Conservation (phyloP, 2,113 vertebrate genomes). For the Calidris pygmaea region DNA sequence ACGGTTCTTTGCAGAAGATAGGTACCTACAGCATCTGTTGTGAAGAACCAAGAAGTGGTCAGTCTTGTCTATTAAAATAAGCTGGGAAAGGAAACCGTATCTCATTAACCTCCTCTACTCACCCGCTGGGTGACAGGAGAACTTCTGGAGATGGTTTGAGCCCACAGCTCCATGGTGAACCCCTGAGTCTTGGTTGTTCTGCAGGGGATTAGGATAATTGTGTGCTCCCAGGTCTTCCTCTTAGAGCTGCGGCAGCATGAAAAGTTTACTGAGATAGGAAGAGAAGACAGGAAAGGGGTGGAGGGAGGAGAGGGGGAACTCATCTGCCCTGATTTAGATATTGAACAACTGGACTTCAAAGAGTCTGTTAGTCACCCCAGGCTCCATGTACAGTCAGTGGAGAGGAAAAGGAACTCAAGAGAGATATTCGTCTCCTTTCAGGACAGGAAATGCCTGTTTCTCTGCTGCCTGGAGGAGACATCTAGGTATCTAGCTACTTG, state of each 20-base stretch:
- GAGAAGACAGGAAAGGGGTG: not conserved
- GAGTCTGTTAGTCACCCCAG: not conserved
- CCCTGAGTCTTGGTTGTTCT: not conserved
- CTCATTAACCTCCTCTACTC: not conserved
- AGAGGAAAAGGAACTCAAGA: not conserved
- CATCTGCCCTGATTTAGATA: not conserved
- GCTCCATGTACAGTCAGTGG: not conserved
- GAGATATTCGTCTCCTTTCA: not conserved
- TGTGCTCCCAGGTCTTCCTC: not conserved
- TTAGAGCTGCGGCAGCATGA: not conserved
- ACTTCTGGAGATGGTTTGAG: not conserved
- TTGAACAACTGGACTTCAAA: conserved; percentile 45
- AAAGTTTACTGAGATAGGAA: not conserved
- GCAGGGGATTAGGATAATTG: not conserved
- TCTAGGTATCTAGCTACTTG: not conserved
- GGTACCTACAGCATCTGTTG: not conserved
- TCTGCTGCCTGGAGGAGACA: not conserved
- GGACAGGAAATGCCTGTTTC: conserved; percentile 50
- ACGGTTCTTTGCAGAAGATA: not conserved
- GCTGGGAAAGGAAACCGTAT: not conserved
- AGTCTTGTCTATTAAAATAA: not conserved
- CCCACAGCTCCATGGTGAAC: not conserved
- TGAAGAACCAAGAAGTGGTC: not conserved
- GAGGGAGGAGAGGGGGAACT: not conserved
- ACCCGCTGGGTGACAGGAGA: not conserved